Conservation (phyloP, 2,797 vertebrate genomes). For the Enteromius paludinosus region DNA sequence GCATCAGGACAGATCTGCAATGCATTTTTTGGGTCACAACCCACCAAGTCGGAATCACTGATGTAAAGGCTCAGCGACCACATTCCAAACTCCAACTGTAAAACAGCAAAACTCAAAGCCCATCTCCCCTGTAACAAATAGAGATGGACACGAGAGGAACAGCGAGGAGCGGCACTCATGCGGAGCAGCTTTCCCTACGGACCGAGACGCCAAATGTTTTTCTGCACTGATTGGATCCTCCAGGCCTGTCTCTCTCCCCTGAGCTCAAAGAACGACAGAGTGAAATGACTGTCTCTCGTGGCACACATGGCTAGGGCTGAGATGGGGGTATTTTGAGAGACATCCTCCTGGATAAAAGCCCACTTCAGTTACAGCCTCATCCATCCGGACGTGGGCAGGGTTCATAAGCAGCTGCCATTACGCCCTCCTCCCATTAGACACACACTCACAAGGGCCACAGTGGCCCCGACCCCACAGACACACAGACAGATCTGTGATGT, state of each 20-base stretch:
- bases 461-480: neutral
- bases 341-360: constrained; percentile 72
- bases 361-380: constrained; percentile 67
- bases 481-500: neutral
- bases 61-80: constrained; percentile 5
- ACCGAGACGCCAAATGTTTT: constrained; percentile 54
- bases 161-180: constrained; percentile 60
- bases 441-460: constrained; percentile 11
- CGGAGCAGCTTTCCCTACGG: constrained; percentile 60
- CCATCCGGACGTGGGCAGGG: constrained; percentile 71
- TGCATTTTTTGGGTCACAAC: neutral
- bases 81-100: constrained; percentile 18
- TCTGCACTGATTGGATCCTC: constrained; percentile 66
- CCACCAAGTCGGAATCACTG: neutral
- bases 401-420: constrained; percentile 70
- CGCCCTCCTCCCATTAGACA: constrained; percentile 7
- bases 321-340: constrained; percentile 71
- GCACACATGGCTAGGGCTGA: constrained; percentile 62
- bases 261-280: constrained; percentile 62
- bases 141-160: constrained; percentile 34
- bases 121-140: constrained; percentile 27
- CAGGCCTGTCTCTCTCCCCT: constrained; percentile 53
- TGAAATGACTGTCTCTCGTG: constrained; percentile 52
- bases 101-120: constrained; percentile 28
- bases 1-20: neutral